These are phyloP conservation scores for Scatophagus argus DNA, from an alignment of 2,113 vertebrate genomes.

Conservation along the genomic window DNA sequence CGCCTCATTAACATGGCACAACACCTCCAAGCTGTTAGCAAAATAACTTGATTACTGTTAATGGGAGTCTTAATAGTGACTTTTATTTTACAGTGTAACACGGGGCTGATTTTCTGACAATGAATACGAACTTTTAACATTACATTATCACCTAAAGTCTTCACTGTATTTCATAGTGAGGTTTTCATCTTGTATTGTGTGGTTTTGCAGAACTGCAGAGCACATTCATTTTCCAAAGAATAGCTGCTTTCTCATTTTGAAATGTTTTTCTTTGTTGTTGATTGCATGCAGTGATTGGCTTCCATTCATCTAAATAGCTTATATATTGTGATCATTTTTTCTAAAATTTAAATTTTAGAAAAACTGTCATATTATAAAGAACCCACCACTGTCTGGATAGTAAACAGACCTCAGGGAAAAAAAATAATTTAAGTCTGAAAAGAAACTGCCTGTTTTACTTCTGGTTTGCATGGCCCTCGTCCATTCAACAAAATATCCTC, in stretches of 20 bases:
- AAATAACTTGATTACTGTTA: slow-evolving; percentile 5
- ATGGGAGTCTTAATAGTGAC: slow-evolving; percentile 10
- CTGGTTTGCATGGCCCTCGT: no score
- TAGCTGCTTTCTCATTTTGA: not conserved
- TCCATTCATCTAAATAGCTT: not conserved
- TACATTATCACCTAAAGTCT: not conserved
- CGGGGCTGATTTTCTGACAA: not conserved
- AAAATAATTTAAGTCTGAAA: not conserved
- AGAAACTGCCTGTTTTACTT: not conserved
- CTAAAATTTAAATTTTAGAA: no score
- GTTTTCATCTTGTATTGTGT: no score
- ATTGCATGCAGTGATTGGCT: not conserved
- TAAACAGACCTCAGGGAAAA: not conserved
- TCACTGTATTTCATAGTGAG: not conserved
- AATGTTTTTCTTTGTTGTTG: no score
- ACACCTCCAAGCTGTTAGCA: slow-evolving; percentile 16
- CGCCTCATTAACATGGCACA: slow-evolving; percentile 27
- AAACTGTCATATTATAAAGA: no score
- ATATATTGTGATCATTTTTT: no score
- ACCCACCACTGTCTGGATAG: no score
- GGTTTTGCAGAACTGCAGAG: not conserved
- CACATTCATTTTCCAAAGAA: not conserved
- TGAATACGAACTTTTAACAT: not conserved
- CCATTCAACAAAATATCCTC: no score
- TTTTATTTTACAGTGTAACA: not conserved